Percentiles rank a stretch among this genome's conserved stretches.
These are phyloP conservation scores for Habroteleia sp. DNA, from an alignment of 2,888 invertebrate species.

Conservation along the genomic window DNA sequence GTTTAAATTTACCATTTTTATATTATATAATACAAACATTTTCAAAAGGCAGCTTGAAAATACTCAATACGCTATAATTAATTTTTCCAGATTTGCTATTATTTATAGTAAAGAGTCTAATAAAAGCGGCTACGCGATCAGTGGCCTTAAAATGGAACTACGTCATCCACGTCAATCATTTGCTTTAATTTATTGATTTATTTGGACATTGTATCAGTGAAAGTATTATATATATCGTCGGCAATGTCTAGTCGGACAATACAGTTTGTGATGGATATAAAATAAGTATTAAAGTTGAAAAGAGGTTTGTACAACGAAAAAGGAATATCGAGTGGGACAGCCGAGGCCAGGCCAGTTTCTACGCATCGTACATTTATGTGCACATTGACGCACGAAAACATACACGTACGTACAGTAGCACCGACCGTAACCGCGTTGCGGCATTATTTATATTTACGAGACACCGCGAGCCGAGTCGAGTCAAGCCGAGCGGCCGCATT, in stretches of 20 bases:
- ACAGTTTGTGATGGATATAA: slow-evolving; percentile 37
- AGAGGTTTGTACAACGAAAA: slow-evolving; percentile 50
- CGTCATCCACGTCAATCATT: slow-evolving; percentile 36
- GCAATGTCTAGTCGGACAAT: slow-evolving; percentile 31
- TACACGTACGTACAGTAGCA: slow-evolving; percentile 73
- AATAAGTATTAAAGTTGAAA: slow-evolving; percentile 57
- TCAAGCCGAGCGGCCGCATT: slow-evolving; percentile 69
- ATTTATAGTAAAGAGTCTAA: too few species aligned
- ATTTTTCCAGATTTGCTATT: too few species aligned
- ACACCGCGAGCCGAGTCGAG: slow-evolving; percentile 73
- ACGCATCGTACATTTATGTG: slow-evolving; percentile 68
- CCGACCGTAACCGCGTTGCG: slow-evolving; percentile 77
- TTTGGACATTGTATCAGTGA: slow-evolving; percentile 24
- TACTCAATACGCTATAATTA: too few species aligned
- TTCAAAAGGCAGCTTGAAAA: too few species aligned
- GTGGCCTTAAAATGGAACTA: too few species aligned
- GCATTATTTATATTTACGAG: slow-evolving; percentile 81
- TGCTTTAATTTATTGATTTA: slow-evolving; percentile 39
- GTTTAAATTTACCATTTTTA: too few species aligned
- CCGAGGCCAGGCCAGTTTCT: slow-evolving; percentile 50
- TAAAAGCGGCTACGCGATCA: too few species aligned
- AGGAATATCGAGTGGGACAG: slow-evolving; percentile 30
- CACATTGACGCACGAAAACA: slow-evolving; percentile 66
- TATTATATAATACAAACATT: too few species aligned
- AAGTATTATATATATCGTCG: slow-evolving; percentile 30